Evolutionary conservation across 2,888 invertebrate genomes (phyloP).

Genomic region (Eristalinus aeneus): DNA sequence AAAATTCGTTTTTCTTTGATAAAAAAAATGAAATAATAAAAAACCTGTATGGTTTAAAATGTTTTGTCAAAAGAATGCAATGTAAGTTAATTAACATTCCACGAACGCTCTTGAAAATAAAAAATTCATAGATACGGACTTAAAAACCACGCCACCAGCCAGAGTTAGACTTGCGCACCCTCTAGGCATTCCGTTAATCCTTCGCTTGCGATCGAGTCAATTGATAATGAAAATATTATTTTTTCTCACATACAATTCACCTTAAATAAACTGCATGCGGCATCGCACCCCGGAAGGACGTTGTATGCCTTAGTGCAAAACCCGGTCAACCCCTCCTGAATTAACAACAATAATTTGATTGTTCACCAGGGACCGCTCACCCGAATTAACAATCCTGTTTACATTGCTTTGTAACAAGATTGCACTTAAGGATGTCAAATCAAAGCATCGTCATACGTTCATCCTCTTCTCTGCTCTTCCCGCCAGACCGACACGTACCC

Average conservation of each 20-base stretch:
- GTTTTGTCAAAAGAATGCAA: not conserved
- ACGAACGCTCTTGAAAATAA: conserved; percentile 7
- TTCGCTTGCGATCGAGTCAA: conserved; percentile 64
- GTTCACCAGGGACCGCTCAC: conserved; percentile 73
- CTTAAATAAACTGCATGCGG: conserved; percentile 64
- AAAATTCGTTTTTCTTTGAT: not conserved
- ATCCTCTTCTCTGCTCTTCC: not conserved
- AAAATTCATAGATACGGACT: conserved; percentile 40
- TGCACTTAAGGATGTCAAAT: conserved; percentile 80
- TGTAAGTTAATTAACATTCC: not conserved
- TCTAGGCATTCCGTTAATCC: conserved; percentile 2
- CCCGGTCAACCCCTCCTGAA: conserved; percentile 71
- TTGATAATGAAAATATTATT: conserved; percentile 70
- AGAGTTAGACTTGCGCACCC: conserved; percentile 32
- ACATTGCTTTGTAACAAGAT: conserved; percentile 80
- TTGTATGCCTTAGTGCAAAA: conserved; percentile 22
- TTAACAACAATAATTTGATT: conserved; percentile 80
- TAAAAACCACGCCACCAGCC: conserved; percentile 39
- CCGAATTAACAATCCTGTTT: conserved; percentile 79
- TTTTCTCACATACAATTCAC: conserved; percentile 69
- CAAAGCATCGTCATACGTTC: conserved; percentile 51
- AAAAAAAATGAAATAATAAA: too few relatives aligned
- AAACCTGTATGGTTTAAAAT: too few relatives aligned
- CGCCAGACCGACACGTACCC: not conserved
- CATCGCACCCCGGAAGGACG: conserved; percentile 64